Evolutionary conservation across 2,797 vertebrate species (phyloP).

Genomic region (Paramormyrops hopkinsi): DNA sequence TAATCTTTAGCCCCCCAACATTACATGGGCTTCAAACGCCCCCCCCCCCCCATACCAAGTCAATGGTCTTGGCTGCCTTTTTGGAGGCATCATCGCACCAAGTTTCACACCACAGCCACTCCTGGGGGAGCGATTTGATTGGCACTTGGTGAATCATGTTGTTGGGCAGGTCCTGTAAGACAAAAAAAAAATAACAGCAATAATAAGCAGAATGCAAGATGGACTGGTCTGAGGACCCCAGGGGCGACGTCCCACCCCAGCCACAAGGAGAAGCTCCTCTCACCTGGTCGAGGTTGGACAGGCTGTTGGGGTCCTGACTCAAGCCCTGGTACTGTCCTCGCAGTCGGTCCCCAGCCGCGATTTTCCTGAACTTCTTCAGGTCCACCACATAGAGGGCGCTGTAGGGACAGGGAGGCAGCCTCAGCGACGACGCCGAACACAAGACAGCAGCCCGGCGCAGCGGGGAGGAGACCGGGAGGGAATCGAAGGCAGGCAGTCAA

Average conservation of each 20-base stretch:
- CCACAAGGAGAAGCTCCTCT: background rate
- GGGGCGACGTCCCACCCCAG: background rate
- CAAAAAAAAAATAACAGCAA: background rate
- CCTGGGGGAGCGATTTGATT: slow-evolving; percentile 95
- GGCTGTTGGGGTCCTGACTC: slow-evolving; percentile 95
- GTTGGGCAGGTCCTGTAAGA: slow-evolving; percentile 86
- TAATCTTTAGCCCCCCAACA: background rate
- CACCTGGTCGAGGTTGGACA: slow-evolving; percentile 97
- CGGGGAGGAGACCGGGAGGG: background rate
- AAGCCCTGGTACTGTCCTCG: slow-evolving; percentile 94
- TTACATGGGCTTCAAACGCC: background rate
- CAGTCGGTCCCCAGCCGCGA: slow-evolving; percentile 91
- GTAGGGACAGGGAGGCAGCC: background rate
- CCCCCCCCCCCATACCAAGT: slow-evolving; percentile 67
- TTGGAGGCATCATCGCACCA: slow-evolving; percentile 91
- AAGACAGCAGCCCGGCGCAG: background rate
- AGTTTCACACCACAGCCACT: slow-evolving; percentile 98
- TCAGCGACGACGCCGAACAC: background rate
- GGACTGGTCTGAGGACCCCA: background rate
- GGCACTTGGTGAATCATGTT: slow-evolving; percentile 99
- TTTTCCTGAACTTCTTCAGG: slow-evolving; percentile 96
- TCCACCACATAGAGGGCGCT: slow-evolving; percentile 95
- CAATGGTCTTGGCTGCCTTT: slow-evolving; percentile 89
- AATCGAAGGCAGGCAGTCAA: background rate
- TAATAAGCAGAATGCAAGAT: background rate